Base-by-base conservation (phyloP, 2,113 vertebrate species). In the Lagopus muta region DNA sequence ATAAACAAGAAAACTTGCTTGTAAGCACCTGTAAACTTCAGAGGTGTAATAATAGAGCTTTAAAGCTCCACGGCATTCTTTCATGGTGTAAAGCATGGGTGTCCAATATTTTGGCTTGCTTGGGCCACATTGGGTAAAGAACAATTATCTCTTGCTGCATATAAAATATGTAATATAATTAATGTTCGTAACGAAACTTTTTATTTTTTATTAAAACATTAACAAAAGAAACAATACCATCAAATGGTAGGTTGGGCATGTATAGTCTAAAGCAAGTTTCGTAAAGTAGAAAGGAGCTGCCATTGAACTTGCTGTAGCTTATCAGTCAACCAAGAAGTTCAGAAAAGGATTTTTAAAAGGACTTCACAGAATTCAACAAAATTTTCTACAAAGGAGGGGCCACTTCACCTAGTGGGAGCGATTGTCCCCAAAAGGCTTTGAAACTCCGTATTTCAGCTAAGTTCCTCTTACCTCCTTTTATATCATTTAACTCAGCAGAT, bases 221-320 rank as follows among this genome's bases (percentile, higher is more conserved):
- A 25, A 55, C 17, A 54, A 54, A 16, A 28, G 30, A 55, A 55
- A 32, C 54, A 32, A 55, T 32, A 55, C 16, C 54, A 55, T 6
- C 17, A 17, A 32, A 55, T 55, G 30, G 28, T 32, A 18, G 28
- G 54, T 11, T 18, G 10, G 54, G 28, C 54, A 32, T 4, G 16
- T 32, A 30, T 19, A 17, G n/a, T 45, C 22, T 25, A 15, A 38
- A 47, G 24, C 34, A 77, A 81, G 21, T 27, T 2, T 10, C 50
- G 47, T 1, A 17, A 4, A 43, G 25, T 2, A 61, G 45, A 69
- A 65, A 0, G 7, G 20, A 30, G 32, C 4, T 40, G 17, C 27
- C 30, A 43, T 8, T 40, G 77, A 77, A 20, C 30, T 43, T 32
- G 25, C 48, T 76, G n/a, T 22, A 43, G 16, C 22, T 40, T 17